Evolutionary conservation across 1,140 invertebrate genomes (phyloP), one percentile per base, ranked within the genome.

Genomic region (Magallana gigas): DNA sequence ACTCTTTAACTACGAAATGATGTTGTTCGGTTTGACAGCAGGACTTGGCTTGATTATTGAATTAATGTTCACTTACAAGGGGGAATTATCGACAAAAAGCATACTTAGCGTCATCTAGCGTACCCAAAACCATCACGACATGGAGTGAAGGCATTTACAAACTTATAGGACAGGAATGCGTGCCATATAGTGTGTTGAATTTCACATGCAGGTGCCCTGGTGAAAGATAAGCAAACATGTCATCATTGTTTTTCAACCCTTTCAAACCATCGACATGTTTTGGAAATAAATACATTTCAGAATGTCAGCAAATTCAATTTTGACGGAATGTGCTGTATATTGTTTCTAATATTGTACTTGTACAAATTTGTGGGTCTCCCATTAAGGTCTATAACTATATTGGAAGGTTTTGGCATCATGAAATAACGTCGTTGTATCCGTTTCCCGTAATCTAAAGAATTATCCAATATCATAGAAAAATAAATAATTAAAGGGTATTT

Each of bases 161-260:
- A 62, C 60, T 16, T 62, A 62, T 3, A 5, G 8, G 60, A 62
- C 36, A 5, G n/a, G 12, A 16, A 62, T 62, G 60, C 14, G 14
- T 12, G 60, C 60, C 60, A 62, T 12, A 48, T 48, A 62, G n/a
- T 62, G 60, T 62, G n/a, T 16, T n/a, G 60, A 14, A 62, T 16
- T 6, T 62, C 60, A 48, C 36, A 62, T 12, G 14, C 60, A 62
- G 60, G 14, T 62, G 60, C 60, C 14, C 12, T 62, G 60, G 60
- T 62, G n/a, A n/a, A n/a, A n/a, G 60, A 62, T 62, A 62, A 62
- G 60, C 60, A 62, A 62, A 62, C n/a, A 62, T 62, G n/a, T 62
- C 60, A 62, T 14, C 14, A 62, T 62, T 62, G 11, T 12, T 62
- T 62, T 62, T 62, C 14, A 62, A 62, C n/a, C 60, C 60, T n/a